Base-by-base conservation (phyloP, 2,113 vertebrate species). In the Romanogobio albipinnatus region DNA sequence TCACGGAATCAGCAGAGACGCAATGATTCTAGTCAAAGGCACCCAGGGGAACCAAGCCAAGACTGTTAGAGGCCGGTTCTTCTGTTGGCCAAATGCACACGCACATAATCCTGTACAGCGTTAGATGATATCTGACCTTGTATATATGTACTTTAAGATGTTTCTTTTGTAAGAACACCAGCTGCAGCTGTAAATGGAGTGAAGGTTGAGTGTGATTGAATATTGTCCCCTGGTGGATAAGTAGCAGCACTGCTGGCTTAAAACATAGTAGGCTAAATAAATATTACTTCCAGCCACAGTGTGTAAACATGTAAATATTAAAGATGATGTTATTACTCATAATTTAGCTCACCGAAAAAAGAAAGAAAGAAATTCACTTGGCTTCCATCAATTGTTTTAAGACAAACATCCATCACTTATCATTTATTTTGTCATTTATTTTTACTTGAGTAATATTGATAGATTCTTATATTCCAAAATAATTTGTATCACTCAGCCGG, bases 211-310 rank as follows among this genome's bases (percentile, higher is more conserved):
- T 33, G 45, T 49, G 45, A 51, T 66, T 19, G 17, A 81, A 51
- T 22, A 81, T 81, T 1, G 19, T 2, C 66, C 66, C 49, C 66
- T 82, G 64, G 64, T 82, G 66, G 81, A 71, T 6, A 71, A 58
- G 26, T 10, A 58, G 9, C 24, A n/a, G 24, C 17, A 68, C 24
- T 76, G 51, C 75, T 36, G 51, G 29, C 14, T 36, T 39, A 33
- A 76, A 76, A 36, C 6, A 33, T 36, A 5, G 19, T 56, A 33
- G 49, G 14, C 29, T 36, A 58, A 58, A 73, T 73, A 73, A 47
- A 73, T 17, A 53, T 76, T 33, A 56, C 47, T 76, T 76, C 4
- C 4, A 33, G 15, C 8, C 4, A 33, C 15, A 15, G 14, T 53
- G 49, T 53, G 14, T 26, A 71, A 5, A 71, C 66, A n/a, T 43